Evolutionary conservation across 1,140 invertebrate genomes (phyloP).

Genomic region (Temnothorax curvispinosus): DNA sequence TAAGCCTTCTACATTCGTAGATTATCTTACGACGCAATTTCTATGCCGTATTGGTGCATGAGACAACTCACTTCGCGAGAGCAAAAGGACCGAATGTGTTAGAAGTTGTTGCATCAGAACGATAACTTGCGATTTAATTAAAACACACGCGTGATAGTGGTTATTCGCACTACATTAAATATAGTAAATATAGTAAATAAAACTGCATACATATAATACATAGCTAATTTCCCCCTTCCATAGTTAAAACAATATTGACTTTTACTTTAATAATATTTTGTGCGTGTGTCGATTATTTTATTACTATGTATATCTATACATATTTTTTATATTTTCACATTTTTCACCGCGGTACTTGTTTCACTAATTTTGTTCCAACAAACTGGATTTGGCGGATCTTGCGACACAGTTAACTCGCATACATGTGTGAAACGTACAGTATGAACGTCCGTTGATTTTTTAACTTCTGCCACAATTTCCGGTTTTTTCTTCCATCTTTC

Average conservation of each 20-base stretch:
- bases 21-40: neutral
- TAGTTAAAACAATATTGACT: neutral
- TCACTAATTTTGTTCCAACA: neutral
- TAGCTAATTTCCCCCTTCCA: neutral
- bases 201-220: neutral
- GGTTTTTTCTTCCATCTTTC: slow-evolving; percentile 18
- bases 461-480: slow-evolving; percentile 42
- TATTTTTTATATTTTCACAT: neutral
- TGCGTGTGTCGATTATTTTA: neutral
- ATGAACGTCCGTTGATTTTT: slow-evolving; percentile 10
- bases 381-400: neutral
- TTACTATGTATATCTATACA: neutral
- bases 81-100: neutral
- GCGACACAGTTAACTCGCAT: neutral
- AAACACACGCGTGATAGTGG: neutral
- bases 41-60: neutral
- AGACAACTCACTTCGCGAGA: neutral
- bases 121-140: slow-evolving; percentile 27
- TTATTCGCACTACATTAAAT: neutral
- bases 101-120: neutral
- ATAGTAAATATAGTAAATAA: neutral
- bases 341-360: neutral
- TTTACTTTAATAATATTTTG: neutral
- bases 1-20: neutral
- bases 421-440: neutral